Percentiles rank a stretch among this genome's conserved stretches.
These are phyloP conservation scores for Tiphia femorata DNA, from an alignment of 2,888 invertebrate genomes.

Conservation along the genomic window DNA sequence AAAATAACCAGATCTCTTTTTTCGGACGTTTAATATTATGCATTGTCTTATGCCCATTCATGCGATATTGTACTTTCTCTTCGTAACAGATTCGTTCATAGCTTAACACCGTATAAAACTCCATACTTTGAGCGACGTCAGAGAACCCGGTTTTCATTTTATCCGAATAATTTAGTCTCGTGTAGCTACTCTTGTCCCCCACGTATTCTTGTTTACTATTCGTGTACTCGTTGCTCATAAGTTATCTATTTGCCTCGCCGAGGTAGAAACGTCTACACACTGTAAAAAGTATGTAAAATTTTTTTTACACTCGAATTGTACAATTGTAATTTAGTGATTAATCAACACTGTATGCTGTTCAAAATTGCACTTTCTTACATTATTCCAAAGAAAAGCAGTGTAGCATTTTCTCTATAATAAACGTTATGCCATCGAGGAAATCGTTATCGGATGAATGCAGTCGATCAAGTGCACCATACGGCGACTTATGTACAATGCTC, in stretches of 20 bases:
- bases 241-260: constrained; percentile 29
- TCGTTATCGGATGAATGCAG: too few species aligned
- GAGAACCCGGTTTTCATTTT: constrained; percentile 10
- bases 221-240: constrained; percentile 32
- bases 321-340: constrained; percentile 60
- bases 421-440: constrained; percentile 45
- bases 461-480: too few species aligned
- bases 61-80: not conserved
- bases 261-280: constrained; percentile 23
- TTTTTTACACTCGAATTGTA: constrained; percentile 58
- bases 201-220: constrained; percentile 8
- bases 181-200: constrained; percentile 19
- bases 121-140: constrained; percentile 7
- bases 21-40: not conserved
- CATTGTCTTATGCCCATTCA: constrained; percentile 6
- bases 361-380: constrained; percentile 59
- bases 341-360: constrained; percentile 49
- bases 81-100: constrained; percentile 8
- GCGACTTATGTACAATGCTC: too few species aligned
- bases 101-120: constrained; percentile 9
- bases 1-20: not conserved
- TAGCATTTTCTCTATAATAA: constrained; percentile 62
- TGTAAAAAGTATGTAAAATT: constrained; percentile 57
- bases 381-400: constrained; percentile 61
- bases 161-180: constrained; percentile 12